phyloP scores from a whole-genome alignment of 2,113 vertebrate species.

The Picathartes gymnocephalus region DNA sequence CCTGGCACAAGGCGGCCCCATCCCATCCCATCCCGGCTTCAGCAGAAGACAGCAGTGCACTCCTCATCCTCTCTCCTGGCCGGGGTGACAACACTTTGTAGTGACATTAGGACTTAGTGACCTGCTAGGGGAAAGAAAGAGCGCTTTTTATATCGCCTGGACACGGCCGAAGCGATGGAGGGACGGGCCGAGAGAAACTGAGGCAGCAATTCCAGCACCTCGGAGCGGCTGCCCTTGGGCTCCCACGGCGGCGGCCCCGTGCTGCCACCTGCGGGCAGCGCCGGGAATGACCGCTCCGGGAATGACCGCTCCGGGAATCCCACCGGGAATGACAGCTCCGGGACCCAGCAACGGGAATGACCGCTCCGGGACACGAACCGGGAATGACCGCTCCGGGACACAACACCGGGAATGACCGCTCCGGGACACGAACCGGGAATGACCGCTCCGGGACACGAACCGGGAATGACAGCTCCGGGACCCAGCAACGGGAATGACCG shows the following conservation, averaged over 20 bases:
- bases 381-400: neutral
- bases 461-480: neutral
- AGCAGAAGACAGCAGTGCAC: fast-evolving
- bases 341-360: neutral
- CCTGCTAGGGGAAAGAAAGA: neutral
- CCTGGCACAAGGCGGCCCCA: neutral
- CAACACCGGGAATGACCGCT: neutral
- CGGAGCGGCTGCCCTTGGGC: fast-evolving
- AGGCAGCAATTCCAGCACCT: neutral
- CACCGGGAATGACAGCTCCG: neutral
- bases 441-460: no score
- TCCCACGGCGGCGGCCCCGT: neutral
- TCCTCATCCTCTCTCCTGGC: neutral
- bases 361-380: neutral
- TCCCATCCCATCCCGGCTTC: no score
- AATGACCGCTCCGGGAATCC: neutral
- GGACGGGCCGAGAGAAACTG: neutral
- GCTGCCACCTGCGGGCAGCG: neutral
- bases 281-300: neutral
- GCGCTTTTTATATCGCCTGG: neutral
- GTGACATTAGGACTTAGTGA: fast-evolving
- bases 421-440: neutral
- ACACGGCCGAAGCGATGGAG: neutral
- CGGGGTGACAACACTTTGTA: fast-evolving
- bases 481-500: neutral